These are phyloP conservation scores for Nomada fucata DNA, from an alignment of 2,888 invertebrate genomes.

Conservation along the genomic window DNA sequence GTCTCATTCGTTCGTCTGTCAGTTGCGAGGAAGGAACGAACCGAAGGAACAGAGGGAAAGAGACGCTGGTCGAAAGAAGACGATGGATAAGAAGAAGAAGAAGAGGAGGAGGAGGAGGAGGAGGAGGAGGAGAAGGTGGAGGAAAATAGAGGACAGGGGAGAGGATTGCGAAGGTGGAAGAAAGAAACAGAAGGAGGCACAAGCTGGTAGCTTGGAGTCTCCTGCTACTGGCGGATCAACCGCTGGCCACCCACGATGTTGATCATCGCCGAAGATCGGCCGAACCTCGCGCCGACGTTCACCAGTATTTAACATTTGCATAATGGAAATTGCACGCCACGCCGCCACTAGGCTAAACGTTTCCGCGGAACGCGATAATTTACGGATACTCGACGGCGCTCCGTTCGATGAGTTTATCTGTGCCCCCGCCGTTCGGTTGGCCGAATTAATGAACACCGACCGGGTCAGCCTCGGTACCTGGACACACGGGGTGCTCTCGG, in stretches of 20 bases:
- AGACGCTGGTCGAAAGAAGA: background rate
- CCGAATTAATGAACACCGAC: background rate
- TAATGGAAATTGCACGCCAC: conserved; percentile 61
- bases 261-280: conserved; percentile 64
- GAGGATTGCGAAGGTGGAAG: background rate
- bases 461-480: background rate
- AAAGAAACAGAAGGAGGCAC: conserved; percentile 2
- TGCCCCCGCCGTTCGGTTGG: background rate
- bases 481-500: too few species aligned
- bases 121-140: background rate
- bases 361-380: conserved; percentile 51
- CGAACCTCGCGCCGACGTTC: conserved; percentile 63
- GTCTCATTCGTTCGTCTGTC: conserved; percentile 57
- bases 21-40: conserved; percentile 32
- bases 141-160: background rate
- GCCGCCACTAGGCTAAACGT: conserved; percentile 21
- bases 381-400: conserved; percentile 32
- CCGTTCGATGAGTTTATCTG: conserved; percentile 44
- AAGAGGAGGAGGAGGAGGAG: background rate
- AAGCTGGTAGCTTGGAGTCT: conserved; percentile 60
- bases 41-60: background rate
- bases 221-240: conserved; percentile 64
- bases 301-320: conserved; percentile 68
- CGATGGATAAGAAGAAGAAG: background rate
- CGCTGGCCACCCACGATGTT: conserved; percentile 68